Evolutionary conservation across 2,888 invertebrate species (phyloP).

Genomic region (Oscheius sp.): DNA sequence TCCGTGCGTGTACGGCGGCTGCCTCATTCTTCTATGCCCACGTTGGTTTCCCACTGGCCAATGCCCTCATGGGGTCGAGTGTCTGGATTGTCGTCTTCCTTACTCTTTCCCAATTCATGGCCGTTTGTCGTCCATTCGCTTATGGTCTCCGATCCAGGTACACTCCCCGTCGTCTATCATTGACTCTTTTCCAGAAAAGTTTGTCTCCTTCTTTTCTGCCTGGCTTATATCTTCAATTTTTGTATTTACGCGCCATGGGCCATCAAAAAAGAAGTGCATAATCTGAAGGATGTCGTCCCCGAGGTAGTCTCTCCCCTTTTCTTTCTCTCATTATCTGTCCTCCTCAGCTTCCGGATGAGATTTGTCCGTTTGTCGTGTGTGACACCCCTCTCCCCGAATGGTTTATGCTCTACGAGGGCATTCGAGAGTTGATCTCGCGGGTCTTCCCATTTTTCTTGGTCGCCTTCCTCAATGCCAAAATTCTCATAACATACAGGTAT

Average conservation of each 20-base stretch:
- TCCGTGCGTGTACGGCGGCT: conserved; percentile 65
- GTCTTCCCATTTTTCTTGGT: conserved; percentile 76
- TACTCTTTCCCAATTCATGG: conserved; percentile 76
- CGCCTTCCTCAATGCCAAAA: conserved; percentile 75
- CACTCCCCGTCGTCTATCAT: background rate
- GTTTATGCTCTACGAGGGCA: conserved; percentile 67
- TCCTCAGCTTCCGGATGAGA: conserved; percentile 24
- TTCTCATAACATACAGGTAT: conserved; percentile 75
- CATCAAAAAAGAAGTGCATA: conserved; percentile 68
- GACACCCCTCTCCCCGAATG: conserved; percentile 62
- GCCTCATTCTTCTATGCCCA: conserved; percentile 75
- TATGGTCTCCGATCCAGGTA: conserved; percentile 53
- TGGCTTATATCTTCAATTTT: conserved; percentile 70
- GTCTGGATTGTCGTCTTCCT: conserved; percentile 77
- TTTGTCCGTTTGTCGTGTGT: conserved; percentile 70
- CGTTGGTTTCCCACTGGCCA: conserved; percentile 76
- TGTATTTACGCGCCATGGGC: conserved; percentile 72
- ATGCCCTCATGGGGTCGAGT: conserved; percentile 76
- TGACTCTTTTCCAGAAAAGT: conserved; percentile 45
- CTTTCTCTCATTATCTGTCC: background rate
- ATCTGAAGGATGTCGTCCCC: conserved; percentile 35
- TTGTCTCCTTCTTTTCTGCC: conserved; percentile 58
- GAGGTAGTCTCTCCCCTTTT: background rate
- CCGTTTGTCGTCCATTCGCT: conserved; percentile 74
- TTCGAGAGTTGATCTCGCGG: conserved; percentile 74